phyloP scores from a whole-genome alignment of 35 echinoderm and acorn worm species.

The Heliocidaris erythrogramma region DNA sequence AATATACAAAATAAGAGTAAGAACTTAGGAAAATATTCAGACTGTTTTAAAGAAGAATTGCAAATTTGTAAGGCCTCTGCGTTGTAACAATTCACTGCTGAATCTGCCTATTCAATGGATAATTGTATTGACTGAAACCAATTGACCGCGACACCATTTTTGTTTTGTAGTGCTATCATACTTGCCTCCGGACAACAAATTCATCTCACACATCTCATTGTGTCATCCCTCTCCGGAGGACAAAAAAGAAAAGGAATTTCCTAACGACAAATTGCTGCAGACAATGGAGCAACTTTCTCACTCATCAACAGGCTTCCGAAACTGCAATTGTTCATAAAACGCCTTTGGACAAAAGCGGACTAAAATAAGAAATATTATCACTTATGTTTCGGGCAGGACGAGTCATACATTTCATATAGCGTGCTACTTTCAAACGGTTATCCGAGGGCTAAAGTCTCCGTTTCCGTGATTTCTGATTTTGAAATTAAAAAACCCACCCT shows the following conservation, averaged over 20 bases:
- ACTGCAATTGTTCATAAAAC: conserved; percentile 3
- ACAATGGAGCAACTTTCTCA: not conserved
- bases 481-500: not conserved
- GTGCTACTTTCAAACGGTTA: not conserved
- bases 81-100: too few relatives aligned
- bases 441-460: not conserved
- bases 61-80: too few relatives aligned
- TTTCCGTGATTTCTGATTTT: not conserved
- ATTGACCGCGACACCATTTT: not conserved
- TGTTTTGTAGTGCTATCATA: not conserved
- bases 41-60: too few relatives aligned
- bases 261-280: not conserved
- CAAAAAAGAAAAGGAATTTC: not conserved
- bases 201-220: not conserved
- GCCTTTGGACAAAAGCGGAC: not conserved
- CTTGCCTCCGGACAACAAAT: not conserved
- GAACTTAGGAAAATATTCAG: too few relatives aligned
- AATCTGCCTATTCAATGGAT: not conserved
- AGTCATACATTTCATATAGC: not conserved
- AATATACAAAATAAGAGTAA: too few relatives aligned
- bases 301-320: not conserved
- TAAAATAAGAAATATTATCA: not conserved
- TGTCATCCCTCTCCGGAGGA: not conserved
- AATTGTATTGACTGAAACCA: not conserved
- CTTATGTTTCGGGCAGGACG: not conserved